Evolutionary conservation across 1,140 invertebrate genomes (phyloP), one percentile per base, ranked within the genome.

Genomic region (Maconellicoccus hirsutus): DNA sequence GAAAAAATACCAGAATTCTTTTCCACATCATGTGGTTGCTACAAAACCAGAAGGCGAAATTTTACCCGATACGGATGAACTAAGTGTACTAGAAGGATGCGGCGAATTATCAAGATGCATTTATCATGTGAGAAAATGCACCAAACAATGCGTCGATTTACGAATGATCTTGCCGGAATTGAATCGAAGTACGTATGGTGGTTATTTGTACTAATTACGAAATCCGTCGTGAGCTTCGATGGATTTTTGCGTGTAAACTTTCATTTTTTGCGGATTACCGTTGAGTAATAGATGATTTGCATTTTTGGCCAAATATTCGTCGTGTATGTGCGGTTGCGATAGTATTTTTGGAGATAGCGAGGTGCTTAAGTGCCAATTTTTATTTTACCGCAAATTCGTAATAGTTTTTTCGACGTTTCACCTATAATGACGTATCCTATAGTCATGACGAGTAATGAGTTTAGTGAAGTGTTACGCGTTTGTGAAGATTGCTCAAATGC

Each of bases 71-170:
- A 6, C 42, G 6, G 6, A 52, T 52, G 12, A 14, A 2, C 6
- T 8, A 3, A 3, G 29, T 33, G 42, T 66, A 6, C 22, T 73
- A 38, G 74, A 75, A 63, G 71, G 71, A 1, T 59, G 39, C 16
- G 74, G 74, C 14, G 73, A 73, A 33, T 63, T 73, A 63, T 73
- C 74, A 14, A 73, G 72, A 61, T 75, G 74, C 69, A 63, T 75
- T 16, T 75, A 71, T 70, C 74, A 75, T 23, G 71, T 73, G 23
- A 71, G 71, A 52, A 73, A 73, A 66, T 66, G 66, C 19, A 66
- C 66, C 2, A 52, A 23, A 12, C 70, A 72, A 22, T 71, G 69
- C 14, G 16, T 16, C 16, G 59, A 38, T 1, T 16, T 75, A 6
- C 61, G 73, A 14, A 73, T 75, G 74, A 70, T 71, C 23, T 52